Base-by-base conservation (phyloP, 2,113 vertebrate genomes). In the Serinus canaria region DNA sequence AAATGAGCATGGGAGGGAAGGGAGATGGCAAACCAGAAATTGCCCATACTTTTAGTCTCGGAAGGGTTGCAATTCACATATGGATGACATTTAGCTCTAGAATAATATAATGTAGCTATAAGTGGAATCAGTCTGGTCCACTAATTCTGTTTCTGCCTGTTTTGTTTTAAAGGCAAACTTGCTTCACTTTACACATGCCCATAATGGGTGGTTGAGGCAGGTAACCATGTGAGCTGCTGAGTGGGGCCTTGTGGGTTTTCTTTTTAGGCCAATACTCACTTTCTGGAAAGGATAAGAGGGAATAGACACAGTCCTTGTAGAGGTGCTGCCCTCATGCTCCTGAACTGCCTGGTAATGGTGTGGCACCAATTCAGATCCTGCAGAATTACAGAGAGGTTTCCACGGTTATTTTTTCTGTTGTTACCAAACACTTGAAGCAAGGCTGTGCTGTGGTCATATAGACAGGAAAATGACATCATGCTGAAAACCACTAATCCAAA, bases 401-500 rank as follows among this genome's bases (percentile, higher is more conserved):
- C 95, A 97, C 92, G 92, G 97, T 96, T 97, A 97, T 97, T 97
- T 96, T 28, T 86, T 96, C 95, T 97, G 96, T 97, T 98, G 96
- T 97, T 98, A 97, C 94, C 94, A 98, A 98, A 97, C 94, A 97
- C 90, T 97, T 4, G 9, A 93, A 94, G 89, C 79, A 81, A 94
- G 66, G 83, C 91, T 90, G 46, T 87, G 80, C 93, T 97, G 95
- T 95, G 97, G 97, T 97, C 97, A 93, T 97, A 97, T 64, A 96
- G 97, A 72, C 92, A 97, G 96, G 95, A 95, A 98, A 97, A 97
- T 98, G 89, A 98, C 96, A 96, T 98, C 97, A 97, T 97, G 53
- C 95, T 97, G 74, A 82, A 95, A 97, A 97, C 96, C 97, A 90
- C 96, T 97, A 97, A 97, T 96, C 89, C 96, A 97, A 97, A 97